A percentile compares a stretch with the other conserved stretches of the same genome.
These are phyloP conservation scores for Hydractinia echinata DNA, from an alignment of 30 jellyfish, hydroid and myxozoan genomes.

Conservation along the genomic window DNA sequence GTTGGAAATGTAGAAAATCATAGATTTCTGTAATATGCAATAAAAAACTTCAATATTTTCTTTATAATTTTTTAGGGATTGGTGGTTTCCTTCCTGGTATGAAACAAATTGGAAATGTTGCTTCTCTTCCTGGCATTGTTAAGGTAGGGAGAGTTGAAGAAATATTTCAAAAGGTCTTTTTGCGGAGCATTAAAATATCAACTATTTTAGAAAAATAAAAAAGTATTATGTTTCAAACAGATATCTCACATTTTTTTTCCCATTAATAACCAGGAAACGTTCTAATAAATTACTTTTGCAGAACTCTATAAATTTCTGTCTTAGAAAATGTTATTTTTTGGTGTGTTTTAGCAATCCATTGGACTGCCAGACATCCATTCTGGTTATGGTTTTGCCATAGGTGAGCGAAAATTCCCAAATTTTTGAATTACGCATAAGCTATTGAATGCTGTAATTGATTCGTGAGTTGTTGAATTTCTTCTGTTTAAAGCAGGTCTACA, in stretches of 20 bases:
- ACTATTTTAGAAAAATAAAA: too few species aligned
- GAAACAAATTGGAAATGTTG: constrained; percentile 96
- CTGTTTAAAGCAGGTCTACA: too few species aligned
- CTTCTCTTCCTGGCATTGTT: constrained; percentile 96
- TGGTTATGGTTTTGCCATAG: constrained; percentile 98
- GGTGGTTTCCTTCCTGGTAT: constrained; percentile 97
- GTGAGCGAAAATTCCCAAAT: constrained; percentile 17
- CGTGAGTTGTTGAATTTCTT: too few species aligned
- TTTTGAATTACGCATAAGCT: too few species aligned
- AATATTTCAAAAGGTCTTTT: background rate
- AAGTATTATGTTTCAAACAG: too few species aligned
- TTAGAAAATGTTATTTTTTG: background rate
- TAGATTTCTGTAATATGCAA: too few species aligned
- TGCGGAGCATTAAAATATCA: too few species aligned
- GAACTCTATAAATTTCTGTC: background rate
- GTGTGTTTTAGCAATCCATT: constrained; percentile 60
- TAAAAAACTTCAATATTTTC: too few species aligned
- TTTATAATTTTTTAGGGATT: constrained; percentile 43
- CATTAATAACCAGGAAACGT: background rate
- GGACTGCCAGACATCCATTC: constrained; percentile 98
- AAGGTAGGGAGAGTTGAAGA: constrained; percentile 43
- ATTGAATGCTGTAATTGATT: too few species aligned
- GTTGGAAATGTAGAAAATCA: too few species aligned
- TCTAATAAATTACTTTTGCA: background rate
- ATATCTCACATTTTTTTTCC: too few species aligned